Conservation (phyloP, 2,888 invertebrate species). For the Campoletis raptor region DNA sequence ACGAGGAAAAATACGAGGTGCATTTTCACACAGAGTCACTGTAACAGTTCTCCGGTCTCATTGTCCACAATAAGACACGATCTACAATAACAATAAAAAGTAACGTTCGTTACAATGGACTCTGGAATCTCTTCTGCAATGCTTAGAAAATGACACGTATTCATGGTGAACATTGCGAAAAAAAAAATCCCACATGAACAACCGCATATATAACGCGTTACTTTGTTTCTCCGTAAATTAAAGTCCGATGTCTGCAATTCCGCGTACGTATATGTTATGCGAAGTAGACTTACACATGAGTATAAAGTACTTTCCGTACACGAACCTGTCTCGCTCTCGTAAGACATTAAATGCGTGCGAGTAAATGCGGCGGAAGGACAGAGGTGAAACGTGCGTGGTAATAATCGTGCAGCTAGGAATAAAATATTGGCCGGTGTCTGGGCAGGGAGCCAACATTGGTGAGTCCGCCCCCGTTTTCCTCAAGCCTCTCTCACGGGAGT, state of each 20-base stretch:
- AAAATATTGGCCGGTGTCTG: constrained; percentile 56
- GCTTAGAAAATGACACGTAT: constrained; percentile 25
- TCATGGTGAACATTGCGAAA: constrained; percentile 12
- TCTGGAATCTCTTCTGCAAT: background rate
- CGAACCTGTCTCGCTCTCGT: constrained; percentile 33
- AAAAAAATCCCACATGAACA: constrained; percentile 21
- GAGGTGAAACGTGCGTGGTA: constrained; percentile 61
- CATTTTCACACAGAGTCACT: constrained; percentile 2
- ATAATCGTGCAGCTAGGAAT: constrained; percentile 52
- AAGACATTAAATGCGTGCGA: constrained; percentile 52
- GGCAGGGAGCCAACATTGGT: constrained; percentile 73
- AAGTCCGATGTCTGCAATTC: constrained; percentile 11
- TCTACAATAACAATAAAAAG: constrained; percentile 18
- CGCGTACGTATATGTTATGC: background rate
- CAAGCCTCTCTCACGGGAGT: constrained; percentile 76
- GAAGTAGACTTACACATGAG: background rate
- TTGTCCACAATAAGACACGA: constrained; percentile 5
- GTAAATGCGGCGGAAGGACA: constrained; percentile 46
- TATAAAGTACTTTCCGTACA: background rate
- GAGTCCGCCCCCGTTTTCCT: constrained; percentile 71
- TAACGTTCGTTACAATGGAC: constrained; percentile 6
- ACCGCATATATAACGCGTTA: constrained; percentile 4
- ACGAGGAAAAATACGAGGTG: background rate
- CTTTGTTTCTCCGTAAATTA: constrained; percentile 28
- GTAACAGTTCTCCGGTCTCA: background rate